Conservation (phyloP, 2,113 vertebrate genomes). For the Paramisgurnus dabryanus region DNA sequence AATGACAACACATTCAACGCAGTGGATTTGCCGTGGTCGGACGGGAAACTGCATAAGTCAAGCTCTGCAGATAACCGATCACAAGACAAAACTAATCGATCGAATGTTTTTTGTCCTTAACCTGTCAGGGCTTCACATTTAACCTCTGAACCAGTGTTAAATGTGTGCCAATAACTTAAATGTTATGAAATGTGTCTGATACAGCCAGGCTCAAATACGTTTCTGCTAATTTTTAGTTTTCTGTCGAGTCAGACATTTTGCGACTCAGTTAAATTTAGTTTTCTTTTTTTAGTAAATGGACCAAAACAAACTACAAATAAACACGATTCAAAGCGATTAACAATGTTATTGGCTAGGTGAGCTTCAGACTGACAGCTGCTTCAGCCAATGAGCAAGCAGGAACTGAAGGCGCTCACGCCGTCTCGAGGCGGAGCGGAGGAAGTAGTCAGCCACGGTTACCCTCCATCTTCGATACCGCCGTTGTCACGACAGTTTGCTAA, state of each 20-base stretch:
- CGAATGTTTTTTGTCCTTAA: not conserved
- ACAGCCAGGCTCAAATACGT: too few species aligned
- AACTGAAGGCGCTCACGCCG: not conserved
- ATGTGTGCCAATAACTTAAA: too few species aligned
- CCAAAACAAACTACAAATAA: not conserved
- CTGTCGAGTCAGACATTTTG: too few species aligned
- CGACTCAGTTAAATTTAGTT: too few species aligned
- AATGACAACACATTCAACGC: too few species aligned
- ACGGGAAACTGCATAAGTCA: not conserved
- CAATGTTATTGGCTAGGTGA: not conserved
- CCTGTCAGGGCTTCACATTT: too few species aligned
- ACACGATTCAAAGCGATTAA: not conserved
- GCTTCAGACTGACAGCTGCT: not conserved
- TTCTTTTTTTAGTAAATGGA: too few species aligned
- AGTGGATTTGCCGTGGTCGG: too few species aligned
- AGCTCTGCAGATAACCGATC: not conserved
- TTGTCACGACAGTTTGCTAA: conserved; percentile 20
- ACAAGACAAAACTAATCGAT: conserved; percentile 33
- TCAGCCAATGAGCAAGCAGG: conserved; percentile 36
- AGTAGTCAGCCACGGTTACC: conserved; percentile 38
- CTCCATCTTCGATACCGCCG: conserved; percentile 52
- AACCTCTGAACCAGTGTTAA: too few species aligned
- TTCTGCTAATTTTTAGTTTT: too few species aligned
- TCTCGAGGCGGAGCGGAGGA: conserved; percentile 34
- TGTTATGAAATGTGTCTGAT: too few species aligned